Percentiles rank a stretch among this genome's conserved stretches.
phyloP scores from a whole-genome alignment of 2,113 vertebrate genomes.

The Motacilla tschutschensis region DNA sequence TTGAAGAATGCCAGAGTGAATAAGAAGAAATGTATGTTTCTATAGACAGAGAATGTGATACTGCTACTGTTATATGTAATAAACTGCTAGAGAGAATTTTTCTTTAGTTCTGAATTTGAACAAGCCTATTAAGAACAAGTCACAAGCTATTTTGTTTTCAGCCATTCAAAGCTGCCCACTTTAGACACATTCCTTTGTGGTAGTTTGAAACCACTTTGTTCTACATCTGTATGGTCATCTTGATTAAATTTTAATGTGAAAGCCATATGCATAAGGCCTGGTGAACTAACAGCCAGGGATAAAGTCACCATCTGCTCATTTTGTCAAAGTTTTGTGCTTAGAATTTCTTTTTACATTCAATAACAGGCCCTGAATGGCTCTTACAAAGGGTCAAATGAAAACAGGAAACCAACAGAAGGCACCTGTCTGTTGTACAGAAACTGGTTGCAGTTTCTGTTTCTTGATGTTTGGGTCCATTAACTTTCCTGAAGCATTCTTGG shows the following conservation, averaged over 20 bases:
- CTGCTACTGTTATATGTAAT: not conserved
- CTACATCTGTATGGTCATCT: constrained; percentile 32
- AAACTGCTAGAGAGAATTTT: not conserved
- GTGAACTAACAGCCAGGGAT: constrained; percentile 2
- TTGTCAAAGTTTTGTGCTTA: constrained; percentile 23
- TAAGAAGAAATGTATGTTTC: not conserved
- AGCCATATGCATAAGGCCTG: not conserved
- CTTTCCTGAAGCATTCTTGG: not conserved
- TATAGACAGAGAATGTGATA: not conserved
- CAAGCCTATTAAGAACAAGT: not conserved
- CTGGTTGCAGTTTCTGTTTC: not conserved
- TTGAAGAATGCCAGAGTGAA: not conserved
- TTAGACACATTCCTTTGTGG: constrained; percentile 9
- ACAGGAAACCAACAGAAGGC: constrained; percentile 20
- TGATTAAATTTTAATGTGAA: constrained; percentile 53
- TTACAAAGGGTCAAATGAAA: constrained; percentile 8
- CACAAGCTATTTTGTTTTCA: constrained; percentile 24
- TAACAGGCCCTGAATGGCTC: not conserved
- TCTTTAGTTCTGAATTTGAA: constrained; percentile 8
- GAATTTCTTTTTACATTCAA: constrained; percentile 29
- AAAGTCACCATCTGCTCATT: constrained; percentile 62
- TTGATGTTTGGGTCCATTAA: not conserved
- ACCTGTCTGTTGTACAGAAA: not conserved
- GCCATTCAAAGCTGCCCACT: not conserved
- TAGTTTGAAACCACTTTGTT: constrained; percentile 25